Base-by-base conservation (phyloP, 2,797 vertebrate genomes). In the Trachurus trachurus region DNA sequence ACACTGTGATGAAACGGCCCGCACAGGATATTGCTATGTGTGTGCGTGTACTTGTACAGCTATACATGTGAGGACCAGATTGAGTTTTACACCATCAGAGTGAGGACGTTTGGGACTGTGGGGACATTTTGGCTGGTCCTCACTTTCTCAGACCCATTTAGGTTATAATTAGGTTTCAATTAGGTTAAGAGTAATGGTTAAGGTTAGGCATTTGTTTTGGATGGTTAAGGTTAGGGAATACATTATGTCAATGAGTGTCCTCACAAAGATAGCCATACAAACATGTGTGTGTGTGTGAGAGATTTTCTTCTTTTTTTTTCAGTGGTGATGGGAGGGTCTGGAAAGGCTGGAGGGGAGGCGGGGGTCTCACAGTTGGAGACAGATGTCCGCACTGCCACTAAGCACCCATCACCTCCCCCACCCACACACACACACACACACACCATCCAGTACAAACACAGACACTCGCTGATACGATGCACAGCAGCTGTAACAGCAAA, bases 1-100 rank as follows among this genome's bases (percentile, higher is more conserved):
- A 86, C 71, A 79, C 81, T 77, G 80, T 89, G 88, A 94, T 94
- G 88, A 93, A 93, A 92, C 73, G 49, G 81, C 81, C 81, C 21
- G 39, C 68, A 74, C 86, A 89, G 92, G 92, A 92, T 88, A 92
- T 93, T 92, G 79, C 78, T 70, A 72, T 74, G 83, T 82, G 73
- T 57, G 66, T 54, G 80, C 66, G 74, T 74, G 83, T 82, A 26
- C 26, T 26, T 26, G 26, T 26, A 3, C 26, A 26, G 26, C 26
- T 26, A 26, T 26, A 26, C 26, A 26, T 26, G 26, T 26, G 26
- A 26, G 26, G 26, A 26, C 26, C 26, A 26, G 26, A 26, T 26
- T 26, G 26, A 26, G 26, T 26, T 26, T 26, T 26, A 26, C 1
- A 26, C 26, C 26, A 26, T 26, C 26, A 26, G n/a, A 26, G 26